Evolutionary conservation across 2,888 invertebrate genomes (phyloP), one percentile per base, ranked within the genome.

Genomic region (Cephus pygmeus): DNA sequence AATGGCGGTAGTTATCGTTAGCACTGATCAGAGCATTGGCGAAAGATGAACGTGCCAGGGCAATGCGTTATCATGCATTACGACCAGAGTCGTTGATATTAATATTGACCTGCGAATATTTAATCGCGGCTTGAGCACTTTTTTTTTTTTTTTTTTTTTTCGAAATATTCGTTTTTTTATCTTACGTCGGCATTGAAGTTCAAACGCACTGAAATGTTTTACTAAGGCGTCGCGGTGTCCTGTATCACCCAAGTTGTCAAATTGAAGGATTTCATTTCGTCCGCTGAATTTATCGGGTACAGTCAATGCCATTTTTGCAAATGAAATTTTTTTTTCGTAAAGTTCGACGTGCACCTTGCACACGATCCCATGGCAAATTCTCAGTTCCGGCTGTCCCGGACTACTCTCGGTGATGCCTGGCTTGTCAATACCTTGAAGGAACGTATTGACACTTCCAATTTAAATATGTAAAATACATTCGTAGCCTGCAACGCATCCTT

Each of bases 391-490:
- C 23, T 56, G 40, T 56, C 40, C 9, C 23, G 56, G 9, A 23
- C 56, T 56, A 56, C 56, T 23, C 23, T 56, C 56, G 9, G 23
- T 2, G 23, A 23, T 56, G 6, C 9, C 56, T 23, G 56, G 56
- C 56, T 56, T 56, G 87, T 87, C 86, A 86, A 85, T 87, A 85
- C 80, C 76, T 79, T 74, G 79, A 86, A 85, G 83, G 85, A 84
- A 83, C 83, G 87, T 87, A 88, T 89, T 87, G 88, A 88, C 87
- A 87, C 88, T 87, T 88, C 85, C 88, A 88, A 88, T 89, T 88
- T 89, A 87, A 88, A 88, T 88, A 88, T 88, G 88, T 85, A 87
- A 88, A 89, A 83, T 86, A 87, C 85, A 86, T 79, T 82, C 84
- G 86, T 84, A 84, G 84, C 84, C 85, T 81, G 81, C 81, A 81